Base-by-base conservation (phyloP, 2,888 invertebrate species). In the Lasioglossum marginatum region DNA sequence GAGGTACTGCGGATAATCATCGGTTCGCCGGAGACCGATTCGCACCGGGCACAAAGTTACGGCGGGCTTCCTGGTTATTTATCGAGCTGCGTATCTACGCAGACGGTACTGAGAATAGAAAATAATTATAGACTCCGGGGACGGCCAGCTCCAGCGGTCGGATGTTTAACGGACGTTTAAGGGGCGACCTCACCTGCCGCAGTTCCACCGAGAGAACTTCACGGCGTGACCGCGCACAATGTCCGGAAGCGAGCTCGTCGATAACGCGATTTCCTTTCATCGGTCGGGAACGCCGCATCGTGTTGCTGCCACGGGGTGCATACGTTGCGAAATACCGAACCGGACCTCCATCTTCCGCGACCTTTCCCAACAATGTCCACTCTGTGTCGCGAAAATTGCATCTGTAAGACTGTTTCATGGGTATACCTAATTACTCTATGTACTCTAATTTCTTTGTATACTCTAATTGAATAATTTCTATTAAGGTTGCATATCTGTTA, bases 1-100 rank as follows among this genome's bases (percentile, higher is more conserved):
- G 37, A 83, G 91, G 83, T 83, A 83, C 79, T 23, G 63, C 23
- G 72, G 87, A 88, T 90, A 90, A 89, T 85, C 72, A 82, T 87
- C 86, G 81, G 78, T 82, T 83, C 86, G 75, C 48, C 60, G 37
- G 34, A 37, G 66, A 81, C 79, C 83, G 88, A 86, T 84, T 87
- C 72, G 82, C 77, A 72, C 76, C 74, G 45, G 19, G 81, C 63
- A 77, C 83, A 76, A 80, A 86, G 77, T 88, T 82, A 81, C 40
- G 14, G 37, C 60, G 60, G 48, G 73, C 80, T 90, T 90, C 90
- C 90, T 85, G 80, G 86, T 89, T 86, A 81, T 86, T 84, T 87
- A 89, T 89, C 86, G 68, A 63, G 48, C 60, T 77, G 83, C 78
- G 81, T 77, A 89, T 88, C 87, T 79, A 82, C 80, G 85, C 81